Percentiles rank a stretch among this genome's conserved stretches.
Evolutionary conservation across 2,888 invertebrate species (phyloP).

Genomic region (Lypha dubia): DNA sequence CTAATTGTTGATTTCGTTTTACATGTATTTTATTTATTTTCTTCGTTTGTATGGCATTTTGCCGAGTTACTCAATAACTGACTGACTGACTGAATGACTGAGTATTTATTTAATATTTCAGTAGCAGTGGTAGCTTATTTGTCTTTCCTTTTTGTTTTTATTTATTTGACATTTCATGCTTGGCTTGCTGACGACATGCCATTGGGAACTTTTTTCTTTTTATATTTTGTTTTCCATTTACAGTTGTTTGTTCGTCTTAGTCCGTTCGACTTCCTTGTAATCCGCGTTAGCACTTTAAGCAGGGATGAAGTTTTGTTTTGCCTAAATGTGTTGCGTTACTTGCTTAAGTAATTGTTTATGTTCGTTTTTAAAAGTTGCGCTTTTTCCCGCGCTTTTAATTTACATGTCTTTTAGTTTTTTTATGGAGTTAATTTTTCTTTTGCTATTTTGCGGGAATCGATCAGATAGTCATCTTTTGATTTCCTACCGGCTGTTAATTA

Average conservation of each 20-base stretch:
- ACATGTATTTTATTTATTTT: slow-evolving; percentile 17
- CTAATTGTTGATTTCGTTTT: slow-evolving; percentile 56
- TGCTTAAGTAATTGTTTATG: slow-evolving; percentile 54
- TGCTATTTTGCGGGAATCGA: not conserved
- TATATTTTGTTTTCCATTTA: not conserved
- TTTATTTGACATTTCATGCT: slow-evolving; percentile 69
- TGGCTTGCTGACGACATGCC: slow-evolving; percentile 32
- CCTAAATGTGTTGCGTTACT: not conserved
- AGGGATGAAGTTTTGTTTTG: not conserved
- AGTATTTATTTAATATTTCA: slow-evolving; percentile 51
- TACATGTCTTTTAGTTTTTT: slow-evolving; percentile 21
- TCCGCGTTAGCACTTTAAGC: not conserved
- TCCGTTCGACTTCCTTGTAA: not conserved
- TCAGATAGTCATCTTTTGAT: slow-evolving; percentile 54
- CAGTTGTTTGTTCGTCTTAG: not conserved
- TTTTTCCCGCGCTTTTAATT: slow-evolving; percentile 58
- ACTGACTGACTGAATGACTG: slow-evolving; percentile 19
- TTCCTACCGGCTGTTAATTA: slow-evolving; percentile 69
- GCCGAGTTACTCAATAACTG: slow-evolving; percentile 14
- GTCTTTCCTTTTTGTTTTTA: slow-evolving; percentile 49
- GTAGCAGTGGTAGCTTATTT: slow-evolving; percentile 45
- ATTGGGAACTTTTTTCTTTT: slow-evolving; percentile 21
- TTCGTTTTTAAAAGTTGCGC: slow-evolving; percentile 31
- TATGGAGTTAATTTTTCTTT: not conserved
- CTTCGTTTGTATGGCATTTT: slow-evolving; percentile 8